phyloP scores from a whole-genome alignment of 2,888 invertebrate species.

The Nephrotoma guestfalica region DNA sequence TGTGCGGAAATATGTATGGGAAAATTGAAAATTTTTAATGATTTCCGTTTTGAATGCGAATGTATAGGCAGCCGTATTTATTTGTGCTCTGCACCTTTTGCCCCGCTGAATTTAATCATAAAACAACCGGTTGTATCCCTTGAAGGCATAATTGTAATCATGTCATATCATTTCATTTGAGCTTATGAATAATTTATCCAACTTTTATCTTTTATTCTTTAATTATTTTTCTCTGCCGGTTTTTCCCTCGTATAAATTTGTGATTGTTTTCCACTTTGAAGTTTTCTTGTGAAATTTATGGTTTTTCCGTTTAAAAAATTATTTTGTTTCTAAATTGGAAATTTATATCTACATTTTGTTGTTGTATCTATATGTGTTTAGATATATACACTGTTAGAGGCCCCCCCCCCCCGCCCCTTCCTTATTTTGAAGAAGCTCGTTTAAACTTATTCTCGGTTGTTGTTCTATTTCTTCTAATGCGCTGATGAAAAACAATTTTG shows the following conservation, averaged over 20 bases:
- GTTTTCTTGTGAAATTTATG: neutral
- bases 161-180: neutral
- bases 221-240: neutral
- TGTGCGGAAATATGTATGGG: neutral
- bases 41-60: neutral
- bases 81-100: neutral
- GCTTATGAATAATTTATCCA: neutral
- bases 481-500: neutral
- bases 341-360: neutral
- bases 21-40: neutral
- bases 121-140: neutral
- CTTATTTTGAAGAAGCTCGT: neutral
- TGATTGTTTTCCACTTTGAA: neutral
- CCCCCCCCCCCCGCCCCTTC: too few relatives aligned
- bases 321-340: neutral
- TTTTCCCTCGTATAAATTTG: neutral
- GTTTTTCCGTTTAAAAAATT: neutral
- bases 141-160: neutral
- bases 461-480: neutral
- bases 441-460: neutral
- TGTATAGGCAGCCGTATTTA: neutral
- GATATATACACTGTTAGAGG: neutral
- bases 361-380: neutral
- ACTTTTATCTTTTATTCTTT: neutral
- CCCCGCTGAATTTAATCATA: neutral